Conservation (phyloP, 2,888 invertebrate genomes). For the Acronicta leporina region DNA sequence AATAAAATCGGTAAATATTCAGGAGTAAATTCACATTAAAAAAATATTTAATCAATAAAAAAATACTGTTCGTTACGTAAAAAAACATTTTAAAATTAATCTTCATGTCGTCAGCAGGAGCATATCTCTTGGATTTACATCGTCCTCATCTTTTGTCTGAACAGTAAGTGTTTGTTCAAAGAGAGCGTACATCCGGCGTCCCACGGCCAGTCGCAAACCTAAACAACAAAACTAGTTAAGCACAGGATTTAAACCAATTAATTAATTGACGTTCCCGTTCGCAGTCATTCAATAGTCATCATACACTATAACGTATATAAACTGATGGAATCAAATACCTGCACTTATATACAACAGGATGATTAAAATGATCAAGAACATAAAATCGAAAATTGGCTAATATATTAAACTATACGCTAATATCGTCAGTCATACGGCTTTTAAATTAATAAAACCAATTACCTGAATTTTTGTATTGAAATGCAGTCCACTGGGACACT, state of each 20-base stretch:
- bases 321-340: too few species aligned
- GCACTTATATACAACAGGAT: too few species aligned
- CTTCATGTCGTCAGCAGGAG: conserved; percentile 8
- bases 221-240: conserved; percentile 23
- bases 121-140: conserved; percentile 3
- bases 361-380: too few species aligned
- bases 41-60: conserved; percentile 18
- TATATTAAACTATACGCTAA: too few species aligned
- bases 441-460: conserved; percentile 15
- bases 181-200: conserved; percentile 66
- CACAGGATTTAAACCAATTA: too few species aligned
- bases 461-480: conserved; percentile 76
- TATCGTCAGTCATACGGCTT: too few species aligned
- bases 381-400: too few species aligned
- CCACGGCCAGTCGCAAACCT: conserved; percentile 74
- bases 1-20: too few species aligned
- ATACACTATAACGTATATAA: too few species aligned
- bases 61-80: conserved; percentile 27
- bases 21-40: not conserved
- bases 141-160: conserved; percentile 18
- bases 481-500: conserved; percentile 66
- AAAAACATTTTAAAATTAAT: conserved; percentile 21
- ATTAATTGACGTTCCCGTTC: too few species aligned
- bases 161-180: conserved; percentile 59
- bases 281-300: not conserved